phyloP scores from a whole-genome alignment of 2,797 vertebrate genomes.

The Falco novaeseelandiae region DNA sequence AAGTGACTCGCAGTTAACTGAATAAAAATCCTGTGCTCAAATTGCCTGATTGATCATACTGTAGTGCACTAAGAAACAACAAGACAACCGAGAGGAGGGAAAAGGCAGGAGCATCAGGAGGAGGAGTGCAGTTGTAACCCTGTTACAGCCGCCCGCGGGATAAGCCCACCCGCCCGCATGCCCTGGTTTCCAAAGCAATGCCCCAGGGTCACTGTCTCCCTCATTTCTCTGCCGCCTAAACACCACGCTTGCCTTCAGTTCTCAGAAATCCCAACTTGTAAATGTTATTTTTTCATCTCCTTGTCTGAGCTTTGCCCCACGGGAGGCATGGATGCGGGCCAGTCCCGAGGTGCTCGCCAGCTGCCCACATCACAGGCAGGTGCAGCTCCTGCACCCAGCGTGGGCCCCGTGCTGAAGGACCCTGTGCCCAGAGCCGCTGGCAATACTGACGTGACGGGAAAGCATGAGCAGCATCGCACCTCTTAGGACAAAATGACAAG shows the following conservation, averaged over 20 bases:
- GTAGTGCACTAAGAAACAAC: neutral
- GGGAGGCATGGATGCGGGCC: neutral
- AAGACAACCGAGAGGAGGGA: neutral
- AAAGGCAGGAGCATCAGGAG: neutral
- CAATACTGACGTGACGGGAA: accelerated
- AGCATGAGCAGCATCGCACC: accelerated
- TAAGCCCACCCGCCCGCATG: neutral
- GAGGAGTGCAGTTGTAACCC: neutral
- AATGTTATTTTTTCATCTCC: accelerated
- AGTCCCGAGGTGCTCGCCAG: accelerated
- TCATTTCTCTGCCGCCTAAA: neutral
- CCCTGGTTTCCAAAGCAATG: neutral
- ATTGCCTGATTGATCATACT: neutral
- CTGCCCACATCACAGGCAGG: neutral
- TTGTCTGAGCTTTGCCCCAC: neutral
- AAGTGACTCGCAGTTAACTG: neutral
- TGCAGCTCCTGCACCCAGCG: accelerated
- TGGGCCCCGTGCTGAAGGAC: accelerated
- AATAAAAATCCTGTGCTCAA: neutral
- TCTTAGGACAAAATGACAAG: accelerated
- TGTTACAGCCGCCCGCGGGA: neutral
- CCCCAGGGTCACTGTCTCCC: neutral
- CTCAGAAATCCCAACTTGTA: neutral
- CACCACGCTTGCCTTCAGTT: neutral
- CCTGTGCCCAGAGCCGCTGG: accelerated